These are phyloP conservation scores for Pocillopora meandrina DNA, from an alignment of 92 coral and sea anemone species.

Conservation along the genomic window DNA sequence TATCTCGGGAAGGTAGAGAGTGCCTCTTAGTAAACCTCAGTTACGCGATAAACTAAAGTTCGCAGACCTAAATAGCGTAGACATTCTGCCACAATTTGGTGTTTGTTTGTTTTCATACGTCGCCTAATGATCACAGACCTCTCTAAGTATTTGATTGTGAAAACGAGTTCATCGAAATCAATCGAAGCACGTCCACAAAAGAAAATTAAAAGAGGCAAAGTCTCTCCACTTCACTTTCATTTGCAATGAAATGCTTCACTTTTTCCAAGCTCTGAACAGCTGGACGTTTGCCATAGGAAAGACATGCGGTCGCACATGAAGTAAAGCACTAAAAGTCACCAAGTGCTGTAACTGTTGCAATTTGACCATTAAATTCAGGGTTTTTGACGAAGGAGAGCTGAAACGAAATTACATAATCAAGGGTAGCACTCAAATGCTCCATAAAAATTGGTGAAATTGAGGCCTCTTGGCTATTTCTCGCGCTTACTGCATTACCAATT, in stretches of 20 bases:
- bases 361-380: background rate
- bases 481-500: too few relatives aligned
- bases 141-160: background rate
- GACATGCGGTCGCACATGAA: constrained; percentile 6
- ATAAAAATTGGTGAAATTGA: constrained; percentile 7
- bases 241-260: background rate
- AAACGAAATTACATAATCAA: background rate
- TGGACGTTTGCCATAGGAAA: background rate
- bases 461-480: background rate
- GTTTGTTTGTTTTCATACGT: background rate
- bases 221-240: background rate
- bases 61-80: constrained; percentile 4
- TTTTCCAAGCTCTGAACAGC: background rate
- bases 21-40: background rate
- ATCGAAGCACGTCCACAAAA: constrained; percentile 15
- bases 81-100: constrained; percentile 20
- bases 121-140: constrained; percentile 6
- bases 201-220: background rate
- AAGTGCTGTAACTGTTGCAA: background rate
- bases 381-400: background rate
- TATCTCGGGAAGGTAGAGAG: constrained; percentile 10
- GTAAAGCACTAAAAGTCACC: background rate
- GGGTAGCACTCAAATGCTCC: constrained; percentile 23
- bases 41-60: background rate
- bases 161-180: background rate